These are phyloP conservation scores for Charadrius vociferus DNA, from an alignment of 2,113 vertebrate species.

Conservation along the genomic window DNA sequence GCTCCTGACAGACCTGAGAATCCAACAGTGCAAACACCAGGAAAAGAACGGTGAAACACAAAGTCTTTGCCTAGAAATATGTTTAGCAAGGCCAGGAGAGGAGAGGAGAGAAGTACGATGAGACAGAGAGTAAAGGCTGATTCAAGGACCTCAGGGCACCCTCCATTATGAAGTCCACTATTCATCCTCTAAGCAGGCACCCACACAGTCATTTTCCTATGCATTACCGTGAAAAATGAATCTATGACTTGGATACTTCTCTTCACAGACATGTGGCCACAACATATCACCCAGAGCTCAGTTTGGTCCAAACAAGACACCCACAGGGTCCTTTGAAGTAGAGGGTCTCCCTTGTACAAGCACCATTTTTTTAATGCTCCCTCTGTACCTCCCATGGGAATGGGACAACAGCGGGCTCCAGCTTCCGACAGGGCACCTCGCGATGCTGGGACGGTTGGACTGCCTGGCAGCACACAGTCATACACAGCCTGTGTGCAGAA, in stretches of 20 bases:
- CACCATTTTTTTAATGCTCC: background rate
- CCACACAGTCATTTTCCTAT: background rate
- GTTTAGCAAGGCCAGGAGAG: background rate
- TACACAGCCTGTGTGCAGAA: background rate
- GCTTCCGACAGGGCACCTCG: fast-evolving
- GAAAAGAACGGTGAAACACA: background rate
- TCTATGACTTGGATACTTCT: background rate
- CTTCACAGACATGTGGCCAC: background rate
- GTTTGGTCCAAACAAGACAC: slow-evolving; percentile 15
- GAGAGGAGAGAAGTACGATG: background rate
- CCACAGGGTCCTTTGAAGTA: background rate
- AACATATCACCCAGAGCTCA: background rate
- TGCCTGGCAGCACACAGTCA: background rate
- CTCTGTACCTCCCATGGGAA: background rate
- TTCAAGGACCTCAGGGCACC: background rate
- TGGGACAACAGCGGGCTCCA: background rate
- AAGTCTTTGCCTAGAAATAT: background rate
- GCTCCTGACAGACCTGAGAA: slow-evolving; percentile 42
- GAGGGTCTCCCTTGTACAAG: background rate
- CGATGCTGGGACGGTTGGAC: background rate
- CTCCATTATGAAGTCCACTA: background rate
- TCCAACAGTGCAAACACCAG: slow-evolving; percentile 18
- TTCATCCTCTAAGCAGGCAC: background rate
- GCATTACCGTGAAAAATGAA: background rate
- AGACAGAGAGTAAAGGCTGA: background rate